A percentile compares a stretch with the other conserved stretches of the same genome.
Conservation (phyloP, 2,113 vertebrate genomes). For the Chaetura pelagica region DNA sequence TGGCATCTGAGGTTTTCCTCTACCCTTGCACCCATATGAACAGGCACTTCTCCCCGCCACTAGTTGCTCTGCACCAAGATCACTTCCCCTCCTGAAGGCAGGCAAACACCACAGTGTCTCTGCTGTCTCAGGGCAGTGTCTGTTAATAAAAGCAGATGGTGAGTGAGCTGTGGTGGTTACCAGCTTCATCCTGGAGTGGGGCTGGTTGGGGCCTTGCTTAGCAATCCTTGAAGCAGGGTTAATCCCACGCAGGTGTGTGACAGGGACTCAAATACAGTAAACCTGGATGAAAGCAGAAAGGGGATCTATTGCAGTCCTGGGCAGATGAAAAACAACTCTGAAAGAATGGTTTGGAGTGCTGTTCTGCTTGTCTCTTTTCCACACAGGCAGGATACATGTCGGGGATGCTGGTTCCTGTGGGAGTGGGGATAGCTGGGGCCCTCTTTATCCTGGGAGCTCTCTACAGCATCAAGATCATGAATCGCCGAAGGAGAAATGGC, state of each 20-base stretch:
- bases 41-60: background rate
- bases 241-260: background rate
- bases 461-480: conserved; percentile 94
- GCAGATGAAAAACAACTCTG: background rate
- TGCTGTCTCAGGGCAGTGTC: background rate
- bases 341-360: background rate
- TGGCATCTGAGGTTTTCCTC: background rate
- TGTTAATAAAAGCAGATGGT: background rate
- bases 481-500: conserved; percentile 90
- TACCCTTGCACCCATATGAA: fast-evolving
- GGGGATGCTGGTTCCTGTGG: conserved; percentile 95
- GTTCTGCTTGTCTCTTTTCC: background rate
- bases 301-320: background rate
- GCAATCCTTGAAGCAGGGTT: background rate
- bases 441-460: conserved; percentile 93
- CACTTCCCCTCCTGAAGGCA: background rate
- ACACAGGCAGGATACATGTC: conserved; percentile 93
- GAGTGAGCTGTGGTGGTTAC: background rate
- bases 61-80: background rate
- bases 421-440: conserved; percentile 92
- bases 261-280: background rate
- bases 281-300: background rate
- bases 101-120: background rate
- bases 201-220: background rate
- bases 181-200: background rate